Evolutionary conservation across 2,888 invertebrate genomes (phyloP), one percentile per base, ranked within the genome.

Genomic region (Rhagophthalmus giganteus): DNA sequence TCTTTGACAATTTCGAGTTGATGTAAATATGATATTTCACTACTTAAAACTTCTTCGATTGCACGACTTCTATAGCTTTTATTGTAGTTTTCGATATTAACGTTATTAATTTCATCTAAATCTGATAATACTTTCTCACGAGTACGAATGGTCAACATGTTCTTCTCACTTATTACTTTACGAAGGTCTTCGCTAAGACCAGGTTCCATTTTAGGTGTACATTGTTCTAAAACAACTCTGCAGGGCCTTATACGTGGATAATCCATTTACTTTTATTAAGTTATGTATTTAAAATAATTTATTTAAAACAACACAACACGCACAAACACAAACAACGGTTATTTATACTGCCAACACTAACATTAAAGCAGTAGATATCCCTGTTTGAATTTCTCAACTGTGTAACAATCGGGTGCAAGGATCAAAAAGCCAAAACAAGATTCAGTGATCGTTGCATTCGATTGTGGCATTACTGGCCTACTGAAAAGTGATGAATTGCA

Each of bases 21-120:
- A 11, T 79, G 76, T 10, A 88, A 73, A 69, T 88, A 89, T 4
- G 82, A 80, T 48, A 81, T 79, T 74, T 89, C 88, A 5, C 86
- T 86, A 8, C 80, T 79, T 38, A 87, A 75, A 53, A 88, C 82
- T 74, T 88, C 88, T 64, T 81, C 75, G 12, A 86, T 76, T 0
- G 85, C 82, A 72, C 83, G 82, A 38, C 66, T 64, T 46, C 70
- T 67, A 64, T 74, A 58, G 67, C 59, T 63, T 58, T 73, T 65
- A 56, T 73, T 64, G 65, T 71, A 64, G 9, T 63, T 73, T 50
- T 71, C 71, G n/a, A 59, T 32, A 61, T 59, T 32, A 6, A 41
- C 31, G n/a, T 51, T 28, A 13, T 57, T 52, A 15, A 75, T 69
- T 60, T 78, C 74, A 55, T 83, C 81, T 34, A 85, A 68, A 59